Conservation (phyloP, 2,797 vertebrate genomes). For the Menidia menidia region DNA sequence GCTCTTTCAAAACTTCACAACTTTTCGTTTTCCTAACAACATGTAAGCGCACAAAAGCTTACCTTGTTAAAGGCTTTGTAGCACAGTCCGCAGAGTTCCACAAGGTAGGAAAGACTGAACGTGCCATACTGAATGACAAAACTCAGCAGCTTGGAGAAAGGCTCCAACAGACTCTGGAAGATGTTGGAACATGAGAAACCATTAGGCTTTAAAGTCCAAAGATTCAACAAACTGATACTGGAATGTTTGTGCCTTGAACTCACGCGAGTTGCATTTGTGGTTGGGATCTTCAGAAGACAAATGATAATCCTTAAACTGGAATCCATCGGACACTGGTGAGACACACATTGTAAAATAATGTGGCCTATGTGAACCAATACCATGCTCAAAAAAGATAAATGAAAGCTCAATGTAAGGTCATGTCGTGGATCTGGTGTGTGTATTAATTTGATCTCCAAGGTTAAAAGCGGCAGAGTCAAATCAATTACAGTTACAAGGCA, state of each 20-base stretch:
- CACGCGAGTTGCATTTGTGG: conserved; percentile 94
- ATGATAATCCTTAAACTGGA: conserved; percentile 98
- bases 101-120: conserved; percentile 94
- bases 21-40: neutral
- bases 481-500: conserved; percentile 65
- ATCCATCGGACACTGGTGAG: conserved; percentile 93
- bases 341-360: conserved; percentile 21
- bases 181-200: conserved; percentile 2
- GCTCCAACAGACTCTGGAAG: conserved; percentile 94
- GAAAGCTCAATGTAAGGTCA: conserved; percentile 4
- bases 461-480: conserved; percentile 69
- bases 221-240: conserved; percentile 15
- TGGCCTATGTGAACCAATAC: neutral
- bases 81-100: conserved; percentile 96
- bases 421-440: conserved; percentile 18
- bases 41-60: conserved; percentile 30
- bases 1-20: conserved; percentile 27
- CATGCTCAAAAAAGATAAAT: conserved; percentile 3
- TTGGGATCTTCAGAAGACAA: conserved; percentile 97
- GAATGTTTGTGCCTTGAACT: conserved; percentile 52
- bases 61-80: conserved; percentile 99
- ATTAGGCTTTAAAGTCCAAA: conserved; percentile 16
- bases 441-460: conserved; percentile 61
- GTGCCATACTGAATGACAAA: conserved; percentile 97
- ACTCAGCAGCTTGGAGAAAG: conserved; percentile 96